Evolutionary conservation across 2,797 vertebrate species (phyloP).

Genomic region (Dipus sagitta): DNA sequence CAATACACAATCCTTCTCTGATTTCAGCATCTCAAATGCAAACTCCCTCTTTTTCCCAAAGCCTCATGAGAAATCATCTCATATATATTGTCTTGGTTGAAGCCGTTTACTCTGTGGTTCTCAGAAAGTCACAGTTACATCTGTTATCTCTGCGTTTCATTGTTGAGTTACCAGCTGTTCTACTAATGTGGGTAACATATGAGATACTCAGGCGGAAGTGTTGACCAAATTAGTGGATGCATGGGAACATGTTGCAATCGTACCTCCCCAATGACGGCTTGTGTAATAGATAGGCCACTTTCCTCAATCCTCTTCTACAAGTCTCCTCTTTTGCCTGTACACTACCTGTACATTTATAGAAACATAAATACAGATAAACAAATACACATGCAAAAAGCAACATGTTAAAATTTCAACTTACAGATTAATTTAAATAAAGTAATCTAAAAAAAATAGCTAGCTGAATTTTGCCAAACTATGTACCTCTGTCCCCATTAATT

Average conservation of each 20-base stretch:
- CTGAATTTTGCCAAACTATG: background rate
- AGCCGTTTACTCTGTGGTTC: background rate
- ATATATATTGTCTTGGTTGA: background rate
- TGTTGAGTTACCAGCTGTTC: background rate
- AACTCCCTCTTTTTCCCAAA: background rate
- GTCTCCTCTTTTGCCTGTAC: rapidly evolving
- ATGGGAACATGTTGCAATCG: background rate
- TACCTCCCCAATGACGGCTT: background rate
- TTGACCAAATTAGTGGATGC: background rate
- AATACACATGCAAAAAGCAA: background rate
- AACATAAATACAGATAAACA: background rate
- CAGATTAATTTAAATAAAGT: background rate
- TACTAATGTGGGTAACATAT: background rate
- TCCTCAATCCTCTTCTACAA: background rate
- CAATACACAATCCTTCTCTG: background rate
- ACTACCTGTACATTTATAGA: background rate
- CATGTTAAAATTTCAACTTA: background rate
- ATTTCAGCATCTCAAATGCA: background rate
- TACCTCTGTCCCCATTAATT: background rate
- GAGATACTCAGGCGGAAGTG: background rate
- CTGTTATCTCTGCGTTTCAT: background rate
- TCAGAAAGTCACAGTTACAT: background rate
- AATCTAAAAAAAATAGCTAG: background rate
- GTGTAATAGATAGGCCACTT: background rate
- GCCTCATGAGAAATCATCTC: background rate